These are phyloP conservation scores for Plebejus argus DNA, from an alignment of 2,888 invertebrate genomes.

Conservation along the genomic window DNA sequence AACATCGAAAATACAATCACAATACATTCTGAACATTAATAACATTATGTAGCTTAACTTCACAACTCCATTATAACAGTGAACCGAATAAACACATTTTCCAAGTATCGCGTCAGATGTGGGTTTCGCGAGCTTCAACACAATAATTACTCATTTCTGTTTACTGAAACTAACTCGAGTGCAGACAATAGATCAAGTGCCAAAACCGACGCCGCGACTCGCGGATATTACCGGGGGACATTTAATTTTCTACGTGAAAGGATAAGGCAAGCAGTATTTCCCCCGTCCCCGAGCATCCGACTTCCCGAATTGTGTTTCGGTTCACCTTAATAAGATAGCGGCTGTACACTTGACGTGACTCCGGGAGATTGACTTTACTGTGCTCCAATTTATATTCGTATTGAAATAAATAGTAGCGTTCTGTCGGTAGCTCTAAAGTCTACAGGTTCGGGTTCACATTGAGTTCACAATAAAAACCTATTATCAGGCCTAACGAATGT, in stretches of 20 bases:
- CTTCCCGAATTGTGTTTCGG: constrained; percentile 67
- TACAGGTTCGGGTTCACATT: neutral
- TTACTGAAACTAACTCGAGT: constrained; percentile 45
- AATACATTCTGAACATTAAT: neutral
- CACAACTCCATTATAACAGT: constrained; percentile 9
- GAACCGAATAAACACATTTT: constrained; percentile 4
- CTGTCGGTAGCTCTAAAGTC: neutral
- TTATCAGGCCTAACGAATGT: too few relatives aligned
- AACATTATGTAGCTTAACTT: neutral
- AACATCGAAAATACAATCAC: neutral
- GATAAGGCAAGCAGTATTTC: constrained; percentile 74
- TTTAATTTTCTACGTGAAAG: constrained; percentile 81
- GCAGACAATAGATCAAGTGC: constrained; percentile 69
- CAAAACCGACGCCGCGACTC: constrained; percentile 65
- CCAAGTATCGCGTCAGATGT: constrained; percentile 14
- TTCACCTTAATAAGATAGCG: constrained; percentile 54
- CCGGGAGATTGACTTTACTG: constrained; percentile 30
- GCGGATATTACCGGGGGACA: constrained; percentile 76
- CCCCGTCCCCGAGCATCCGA: constrained; percentile 64
- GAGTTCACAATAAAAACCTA: neutral
- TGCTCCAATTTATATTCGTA: constrained; percentile 2
- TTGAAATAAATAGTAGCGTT: neutral
- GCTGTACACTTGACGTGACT: constrained; percentile 41
- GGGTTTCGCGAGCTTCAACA: constrained; percentile 42
- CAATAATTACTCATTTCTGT: constrained; percentile 45